A percentile compares a stretch with the other conserved stretches of the same genome.
These are phyloP conservation scores for Zaprionus bogoriensis DNA, from an alignment of 2,888 invertebrate species.

Conservation along the genomic window DNA sequence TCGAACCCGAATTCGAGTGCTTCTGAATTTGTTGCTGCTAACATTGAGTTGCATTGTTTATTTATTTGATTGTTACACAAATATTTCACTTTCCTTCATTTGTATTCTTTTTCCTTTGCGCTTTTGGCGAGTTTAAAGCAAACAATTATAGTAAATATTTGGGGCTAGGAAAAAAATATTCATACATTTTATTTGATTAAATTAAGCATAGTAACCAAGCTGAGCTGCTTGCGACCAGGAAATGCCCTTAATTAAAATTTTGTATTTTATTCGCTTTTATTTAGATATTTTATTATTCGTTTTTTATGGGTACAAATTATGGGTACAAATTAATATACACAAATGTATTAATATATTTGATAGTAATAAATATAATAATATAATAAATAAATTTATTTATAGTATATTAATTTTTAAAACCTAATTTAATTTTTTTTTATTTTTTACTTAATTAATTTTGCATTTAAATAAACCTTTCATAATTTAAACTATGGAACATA, in stretches of 20 bases:
- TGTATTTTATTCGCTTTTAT: too few species aligned
- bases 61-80: neutral
- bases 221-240: too few species aligned
- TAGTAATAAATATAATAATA: too few species aligned
- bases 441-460: neutral
- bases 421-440: too few species aligned
- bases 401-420: too few species aligned
- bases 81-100: neutral
- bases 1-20: neutral
- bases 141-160: neutral
- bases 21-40: neutral
- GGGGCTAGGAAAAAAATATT: neutral
- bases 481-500: too few species aligned
- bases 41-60: conserved; percentile 5
- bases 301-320: too few species aligned
- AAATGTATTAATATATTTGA: too few species aligned
- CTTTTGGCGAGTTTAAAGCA: neutral
- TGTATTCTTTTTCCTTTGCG: neutral
- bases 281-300: too few species aligned
- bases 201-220: neutral
- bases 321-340: too few species aligned
- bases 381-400: too few species aligned
- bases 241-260: too few species aligned
- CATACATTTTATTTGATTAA: neutral
- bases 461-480: neutral